phyloP scores from a whole-genome alignment of 1,140 invertebrate genomes.

The Fopius arisanus region DNA sequence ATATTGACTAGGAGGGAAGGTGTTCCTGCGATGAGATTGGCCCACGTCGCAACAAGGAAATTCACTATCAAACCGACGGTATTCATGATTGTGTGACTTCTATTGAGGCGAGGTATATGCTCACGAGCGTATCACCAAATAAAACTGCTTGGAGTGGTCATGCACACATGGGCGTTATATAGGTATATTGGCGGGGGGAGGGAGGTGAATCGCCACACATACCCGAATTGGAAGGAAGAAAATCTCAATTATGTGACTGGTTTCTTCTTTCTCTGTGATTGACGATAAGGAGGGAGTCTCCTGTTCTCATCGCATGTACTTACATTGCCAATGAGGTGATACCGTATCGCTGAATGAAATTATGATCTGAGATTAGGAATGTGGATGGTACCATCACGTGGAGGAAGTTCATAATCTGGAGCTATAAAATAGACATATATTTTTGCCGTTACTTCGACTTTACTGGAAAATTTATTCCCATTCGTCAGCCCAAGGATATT shows the following conservation, averaged over 20 bases:
- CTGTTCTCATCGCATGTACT: background rate
- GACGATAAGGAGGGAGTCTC: background rate
- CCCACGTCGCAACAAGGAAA: background rate
- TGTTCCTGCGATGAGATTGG: background rate
- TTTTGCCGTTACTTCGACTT: background rate
- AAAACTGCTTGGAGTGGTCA: background rate
- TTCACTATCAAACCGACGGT: background rate
- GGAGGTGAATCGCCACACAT: background rate
- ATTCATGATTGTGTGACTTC: background rate
- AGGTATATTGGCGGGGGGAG: background rate
- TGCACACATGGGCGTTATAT: background rate
- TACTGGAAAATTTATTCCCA: too few species aligned
- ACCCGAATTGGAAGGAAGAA: background rate
- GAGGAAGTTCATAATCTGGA: background rate
- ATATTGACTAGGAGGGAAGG: conserved; percentile 41
- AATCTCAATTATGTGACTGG: background rate
- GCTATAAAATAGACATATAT: background rate
- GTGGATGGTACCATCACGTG: background rate
- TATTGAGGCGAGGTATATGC: background rate
- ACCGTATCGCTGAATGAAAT: background rate
- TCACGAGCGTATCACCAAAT: background rate
- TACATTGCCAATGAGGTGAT: background rate
- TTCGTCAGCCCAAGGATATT: too few species aligned
- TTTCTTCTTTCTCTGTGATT: too few species aligned
- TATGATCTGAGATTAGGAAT: background rate